Evolutionary conservation across 2,888 invertebrate species (phyloP), one percentile per base, ranked within the genome.

Genomic region (Epistrophella euchroma): DNA sequence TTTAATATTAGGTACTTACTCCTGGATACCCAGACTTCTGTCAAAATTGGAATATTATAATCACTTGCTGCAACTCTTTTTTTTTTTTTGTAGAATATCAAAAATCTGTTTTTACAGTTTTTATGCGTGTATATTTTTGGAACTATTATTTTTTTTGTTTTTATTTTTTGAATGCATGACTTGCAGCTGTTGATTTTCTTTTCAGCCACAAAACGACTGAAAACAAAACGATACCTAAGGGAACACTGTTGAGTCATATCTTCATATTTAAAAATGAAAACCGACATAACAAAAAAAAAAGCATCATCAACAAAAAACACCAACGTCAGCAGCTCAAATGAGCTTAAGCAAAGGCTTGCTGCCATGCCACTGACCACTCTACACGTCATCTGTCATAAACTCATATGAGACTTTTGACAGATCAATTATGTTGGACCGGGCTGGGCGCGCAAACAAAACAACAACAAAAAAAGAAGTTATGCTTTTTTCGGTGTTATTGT

Each of bases 371-470:
- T 35, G 50, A 52, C 56, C 74, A 86, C 82, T 77, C 81, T 77
- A 71, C 86, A 86, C 86, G 86, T 86, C 86, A 86, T 86, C 81
- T 86, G 86, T 86, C 86, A 74, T 82, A 82, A 82, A 66, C 50
- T 77, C 55, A 73, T 81, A 77, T 77, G 86, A 82, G 77, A 60
- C 86, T 86, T 86, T 86, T 86, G 86, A 86, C 86, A 86, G 86
- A 86, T 86, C 86, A 86, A 86, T 86, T 86, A 86, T 78, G 82
- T 45, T 82, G 73, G 58, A 52, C 76, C 76, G 72, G 72, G 70
- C 50, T 28, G 28, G 52, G 66, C 22, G 68, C 25, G 22, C 22
- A 52, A 52, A 60, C 60, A 64, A 32, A 25, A 45, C 17, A 15
- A 40, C 35, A 43, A 28, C 7, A 45, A 64, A 25, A 45, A 32